These are phyloP conservation scores for Streptopelia turtur DNA, from an alignment of 2,797 vertebrate genomes.

Conservation along the genomic window DNA sequence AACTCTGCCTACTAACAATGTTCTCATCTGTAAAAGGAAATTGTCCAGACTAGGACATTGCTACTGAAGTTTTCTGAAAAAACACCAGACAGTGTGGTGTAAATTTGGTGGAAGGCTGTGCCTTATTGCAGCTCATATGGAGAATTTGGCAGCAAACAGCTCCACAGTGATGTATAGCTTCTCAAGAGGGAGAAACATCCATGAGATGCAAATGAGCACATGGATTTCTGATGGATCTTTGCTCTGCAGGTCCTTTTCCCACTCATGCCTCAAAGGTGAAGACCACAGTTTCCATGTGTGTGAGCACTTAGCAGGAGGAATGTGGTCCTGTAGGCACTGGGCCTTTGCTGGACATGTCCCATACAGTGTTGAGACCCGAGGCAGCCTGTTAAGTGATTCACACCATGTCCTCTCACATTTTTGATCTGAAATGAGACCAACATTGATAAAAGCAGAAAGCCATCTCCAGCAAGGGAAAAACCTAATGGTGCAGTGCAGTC, in stretches of 20 bases:
- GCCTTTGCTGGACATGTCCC: accelerated
- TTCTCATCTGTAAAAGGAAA: not conserved
- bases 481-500: not conserved
- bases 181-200: not conserved
- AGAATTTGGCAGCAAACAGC: not conserved
- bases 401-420: not conserved
- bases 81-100: not conserved
- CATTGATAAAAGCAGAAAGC: not conserved
- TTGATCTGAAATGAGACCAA: not conserved
- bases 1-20: not conserved
- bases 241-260: not conserved
- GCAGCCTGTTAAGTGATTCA: not conserved
- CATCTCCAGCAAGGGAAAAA: not conserved
- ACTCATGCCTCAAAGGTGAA: not conserved
- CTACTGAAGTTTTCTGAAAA: not conserved
- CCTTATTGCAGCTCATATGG: not conserved
- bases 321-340: not conserved
- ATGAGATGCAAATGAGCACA: not conserved
- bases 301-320: not conserved
- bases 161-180: not conserved
- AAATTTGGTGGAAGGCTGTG: not conserved
- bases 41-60: not conserved
- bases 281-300: not conserved
- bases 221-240: not conserved
- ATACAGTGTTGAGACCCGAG: not conserved